Base-by-base conservation (phyloP, 1,140 invertebrate species). In the Aporrectodea caliginosa region DNA sequence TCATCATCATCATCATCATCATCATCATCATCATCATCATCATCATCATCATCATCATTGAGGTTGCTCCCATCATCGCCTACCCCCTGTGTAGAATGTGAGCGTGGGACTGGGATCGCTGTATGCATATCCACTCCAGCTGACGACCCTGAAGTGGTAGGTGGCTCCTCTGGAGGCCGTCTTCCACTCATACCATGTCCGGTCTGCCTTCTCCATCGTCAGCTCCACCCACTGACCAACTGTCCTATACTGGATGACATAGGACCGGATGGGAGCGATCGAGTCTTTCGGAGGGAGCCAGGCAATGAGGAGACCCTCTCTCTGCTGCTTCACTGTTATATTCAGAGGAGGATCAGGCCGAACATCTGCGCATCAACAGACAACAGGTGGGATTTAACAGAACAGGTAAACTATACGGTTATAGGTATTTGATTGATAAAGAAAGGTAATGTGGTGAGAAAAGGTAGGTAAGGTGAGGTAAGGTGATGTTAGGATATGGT, bases 181-280 rank as follows among this genome's bases (percentile, higher is more conserved):
- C 35, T 71, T 71, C 79, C 79, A 80, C 27, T 70, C 30, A 32
- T 35, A 80, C 68, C 35, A 77, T 35, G 94, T 95, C 88, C 94
- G 94, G 88, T 94, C 93, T 0, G 93, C 91, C 85, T 93, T 92
- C 81, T 93, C 93, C 83, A 94, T 93, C 88, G 95, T 95, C 82
- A 95, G 91, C 71, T 91, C 93, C 88, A 94, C 95, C 94, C 94
- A 96, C 82, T 92, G 91, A 34, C 68, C 75, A 35, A 82, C 81
- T 78, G 93, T 93, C 87, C 79, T 92, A 90, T 95, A 96, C 88
- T 95, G 94, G 87, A 97, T 95, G 75, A 93, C 93, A 88, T 96
- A 97, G 89, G 94, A 94, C 1, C 43, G 75, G 43, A 58, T 58
- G 43, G 43, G 94, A 85, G 94, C 93, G 81, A 96, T 92, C 32